Conservation (phyloP, 1,140 invertebrate genomes). For the Acromyrmex echinatior region DNA sequence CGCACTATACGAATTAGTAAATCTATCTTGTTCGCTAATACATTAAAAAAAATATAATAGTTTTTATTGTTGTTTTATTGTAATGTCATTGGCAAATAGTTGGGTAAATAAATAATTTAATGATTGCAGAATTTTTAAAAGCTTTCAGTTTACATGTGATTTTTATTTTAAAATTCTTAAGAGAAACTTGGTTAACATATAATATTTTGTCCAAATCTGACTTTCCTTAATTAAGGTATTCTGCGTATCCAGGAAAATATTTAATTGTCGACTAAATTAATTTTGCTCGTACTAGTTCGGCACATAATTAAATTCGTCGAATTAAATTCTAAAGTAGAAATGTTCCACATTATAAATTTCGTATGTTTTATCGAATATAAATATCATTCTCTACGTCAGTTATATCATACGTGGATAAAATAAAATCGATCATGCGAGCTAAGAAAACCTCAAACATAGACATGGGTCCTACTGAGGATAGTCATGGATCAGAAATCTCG, state of each 20-base stretch:
- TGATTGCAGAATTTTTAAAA: neutral
- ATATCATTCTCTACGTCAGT: constrained; percentile 15
- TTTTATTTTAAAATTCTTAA: constrained; percentile 10
- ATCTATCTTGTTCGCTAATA: neutral
- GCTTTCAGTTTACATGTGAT: neutral
- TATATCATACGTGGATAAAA: constrained; percentile 32
- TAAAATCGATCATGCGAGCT: constrained; percentile 42
- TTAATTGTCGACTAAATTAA: constrained; percentile 39
- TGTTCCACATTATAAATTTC: constrained; percentile 25
- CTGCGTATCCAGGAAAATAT: constrained; percentile 15
- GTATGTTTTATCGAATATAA: constrained; percentile 49
- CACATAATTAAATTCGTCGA: constrained; percentile 14
- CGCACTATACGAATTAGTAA: constrained; percentile 43
- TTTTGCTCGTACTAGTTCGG: constrained; percentile 19
- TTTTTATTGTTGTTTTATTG: constrained; percentile 11
- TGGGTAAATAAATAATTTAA: neutral
- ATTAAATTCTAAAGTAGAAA: constrained; percentile 41
- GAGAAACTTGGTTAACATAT: neutral
- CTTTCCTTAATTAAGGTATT: constrained; percentile 14
- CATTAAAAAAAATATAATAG: neutral
- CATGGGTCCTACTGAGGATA: constrained; percentile 55
- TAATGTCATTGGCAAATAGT: neutral
- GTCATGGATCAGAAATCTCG: constrained; percentile 73
- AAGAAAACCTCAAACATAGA: constrained; percentile 37
- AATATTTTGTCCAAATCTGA: neutral